Evolutionary conservation across 2,797 vertebrate species (phyloP).

Genomic region (Fistularia commersonii): DNA sequence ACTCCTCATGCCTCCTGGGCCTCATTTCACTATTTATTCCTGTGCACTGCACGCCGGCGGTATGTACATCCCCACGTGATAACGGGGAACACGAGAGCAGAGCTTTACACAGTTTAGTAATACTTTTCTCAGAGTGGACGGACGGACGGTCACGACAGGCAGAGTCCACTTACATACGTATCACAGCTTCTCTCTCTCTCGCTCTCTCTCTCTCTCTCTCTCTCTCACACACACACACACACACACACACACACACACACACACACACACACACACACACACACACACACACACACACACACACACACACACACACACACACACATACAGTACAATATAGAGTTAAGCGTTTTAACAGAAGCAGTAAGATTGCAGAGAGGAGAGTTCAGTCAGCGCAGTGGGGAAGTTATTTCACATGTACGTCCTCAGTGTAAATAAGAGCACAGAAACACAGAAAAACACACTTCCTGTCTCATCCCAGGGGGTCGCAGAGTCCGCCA

Average conservation of each 20-base stretch:
- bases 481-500: not conserved
- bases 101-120: slow-evolving; percentile 84
- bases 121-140: slow-evolving; percentile 86
- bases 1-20: not conserved
- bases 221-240: slow-evolving; percentile 77
- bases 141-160: slow-evolving; percentile 81
- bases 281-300: slow-evolving; percentile 84
- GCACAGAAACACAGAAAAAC: slow-evolving; percentile 31
- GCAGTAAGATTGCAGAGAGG: slow-evolving; percentile 51
- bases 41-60: slow-evolving; percentile 82
- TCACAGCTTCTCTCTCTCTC: slow-evolving; percentile 68
- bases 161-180: slow-evolving; percentile 80
- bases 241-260: slow-evolving; percentile 69
- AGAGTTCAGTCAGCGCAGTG: slow-evolving; percentile 42
- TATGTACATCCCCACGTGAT: slow-evolving; percentile 80
- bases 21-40: slow-evolving; percentile 79
- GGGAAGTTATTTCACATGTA: slow-evolving; percentile 45
- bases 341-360: slow-evolving; percentile 77
- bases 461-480: slow-evolving; percentile 26
- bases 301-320: slow-evolving; percentile 76
- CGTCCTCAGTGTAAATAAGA: slow-evolving; percentile 43
- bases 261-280: slow-evolving; percentile 82
- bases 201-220: too few relatives aligned
- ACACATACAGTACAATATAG: slow-evolving; percentile 81
- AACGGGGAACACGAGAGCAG: slow-evolving; percentile 75